phyloP scores from a whole-genome alignment of 37 sponge, comb jelly and placozoan species.

The Tethya wilhelma region DNA sequence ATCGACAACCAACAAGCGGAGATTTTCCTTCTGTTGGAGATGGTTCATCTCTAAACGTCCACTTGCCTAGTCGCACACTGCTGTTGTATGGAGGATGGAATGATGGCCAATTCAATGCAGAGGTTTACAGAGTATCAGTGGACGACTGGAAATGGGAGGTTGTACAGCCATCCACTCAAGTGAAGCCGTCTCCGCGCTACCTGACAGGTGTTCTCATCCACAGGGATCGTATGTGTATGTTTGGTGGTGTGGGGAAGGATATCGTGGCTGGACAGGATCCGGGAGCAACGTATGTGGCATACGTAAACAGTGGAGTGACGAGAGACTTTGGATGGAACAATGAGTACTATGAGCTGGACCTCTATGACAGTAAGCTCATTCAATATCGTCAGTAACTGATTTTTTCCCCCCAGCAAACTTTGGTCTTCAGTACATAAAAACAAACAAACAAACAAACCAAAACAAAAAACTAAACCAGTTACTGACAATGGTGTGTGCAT shows the following conservation, averaged over 20 bases:
- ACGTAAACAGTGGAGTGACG: background rate
- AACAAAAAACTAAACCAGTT: background rate
- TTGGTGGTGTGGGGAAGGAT: slow-evolving; percentile 64
- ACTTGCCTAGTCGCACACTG: background rate
- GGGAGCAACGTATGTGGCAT: slow-evolving; percentile 32
- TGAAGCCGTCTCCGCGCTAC: slow-evolving; percentile 59
- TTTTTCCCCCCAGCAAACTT: too few relatives aligned
- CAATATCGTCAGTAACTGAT: too few relatives aligned
- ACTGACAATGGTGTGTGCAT: background rate
- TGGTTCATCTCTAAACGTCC: slow-evolving; percentile 34
- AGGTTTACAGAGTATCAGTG: slow-evolving; percentile 35
- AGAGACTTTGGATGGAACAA: slow-evolving; percentile 63
- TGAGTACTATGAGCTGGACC: slow-evolving; percentile 75
- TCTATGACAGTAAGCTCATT: slow-evolving; percentile 36
- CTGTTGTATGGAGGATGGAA: slow-evolving; percentile 71
- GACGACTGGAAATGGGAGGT: slow-evolving; percentile 46
- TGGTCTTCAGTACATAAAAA: too few relatives aligned
- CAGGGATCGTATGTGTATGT: slow-evolving; percentile 32
- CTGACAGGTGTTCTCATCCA: slow-evolving; percentile 38
- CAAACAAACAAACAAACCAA: too few relatives aligned
- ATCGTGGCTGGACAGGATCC: slow-evolving; percentile 25
- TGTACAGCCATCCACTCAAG: slow-evolving; percentile 2
- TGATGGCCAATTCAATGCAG: slow-evolving; percentile 37
- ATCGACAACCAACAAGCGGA: slow-evolving; percentile 32
- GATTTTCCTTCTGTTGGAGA: slow-evolving; percentile 48